These are phyloP conservation scores for Papilio polytes DNA, from an alignment of 1,140 invertebrate species.

Conservation along the genomic window DNA sequence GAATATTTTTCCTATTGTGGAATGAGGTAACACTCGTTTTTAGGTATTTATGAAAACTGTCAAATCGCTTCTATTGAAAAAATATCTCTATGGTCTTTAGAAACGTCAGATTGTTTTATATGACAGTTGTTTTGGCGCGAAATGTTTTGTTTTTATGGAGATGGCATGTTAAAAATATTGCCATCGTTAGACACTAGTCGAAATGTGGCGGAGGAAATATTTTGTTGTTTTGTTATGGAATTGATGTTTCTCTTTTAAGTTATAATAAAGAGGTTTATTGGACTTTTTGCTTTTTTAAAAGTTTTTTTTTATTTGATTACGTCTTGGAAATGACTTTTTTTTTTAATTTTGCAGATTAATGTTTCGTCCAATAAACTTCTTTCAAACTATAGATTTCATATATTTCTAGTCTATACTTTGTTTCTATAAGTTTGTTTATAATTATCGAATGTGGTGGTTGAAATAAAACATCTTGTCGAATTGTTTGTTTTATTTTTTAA, in stretches of 20 bases:
- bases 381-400: slow-evolving; percentile 27
- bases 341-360: neutral
- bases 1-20: no score
- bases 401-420: slow-evolving; percentile 39
- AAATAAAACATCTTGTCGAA: slow-evolving; percentile 36
- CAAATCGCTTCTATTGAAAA: neutral
- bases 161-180: neutral
- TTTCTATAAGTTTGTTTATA: slow-evolving; percentile 31
- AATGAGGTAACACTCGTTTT: no score
- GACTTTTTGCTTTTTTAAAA: neutral
- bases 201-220: neutral
- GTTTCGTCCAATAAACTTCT: slow-evolving; percentile 21
- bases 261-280: slow-evolving; percentile 31
- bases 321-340: no score
- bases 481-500: slow-evolving; percentile 16
- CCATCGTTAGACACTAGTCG: slow-evolving; percentile 29
- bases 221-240: slow-evolving; percentile 38
- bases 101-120: neutral
- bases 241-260: slow-evolving; percentile 33
- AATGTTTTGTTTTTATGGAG: neutral
- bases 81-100: neutral
- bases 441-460: slow-evolving; percentile 30
- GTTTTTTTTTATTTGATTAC: no score
- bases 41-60: no score
- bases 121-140: neutral